These are phyloP conservation scores for Thomomys bottae DNA, from an alignment of 2,113 vertebrate genomes.

Conservation along the genomic window DNA sequence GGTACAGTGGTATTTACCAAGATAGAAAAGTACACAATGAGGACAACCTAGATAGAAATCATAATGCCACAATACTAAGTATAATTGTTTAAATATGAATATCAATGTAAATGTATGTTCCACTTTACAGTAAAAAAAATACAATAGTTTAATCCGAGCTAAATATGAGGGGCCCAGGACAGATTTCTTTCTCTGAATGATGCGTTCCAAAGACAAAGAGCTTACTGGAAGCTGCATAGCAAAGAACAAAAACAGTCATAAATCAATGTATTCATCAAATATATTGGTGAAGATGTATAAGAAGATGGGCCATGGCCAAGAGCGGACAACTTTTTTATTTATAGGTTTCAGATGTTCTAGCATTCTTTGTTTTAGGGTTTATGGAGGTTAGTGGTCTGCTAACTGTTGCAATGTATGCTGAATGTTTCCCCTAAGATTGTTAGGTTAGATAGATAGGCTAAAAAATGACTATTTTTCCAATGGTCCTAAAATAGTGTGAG, in stretches of 20 bases:
- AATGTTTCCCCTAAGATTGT: background rate
- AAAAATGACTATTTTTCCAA: background rate
- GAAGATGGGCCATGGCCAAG: too few relatives aligned
- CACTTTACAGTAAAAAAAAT: background rate
- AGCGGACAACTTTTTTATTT: background rate
- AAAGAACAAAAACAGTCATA: background rate
- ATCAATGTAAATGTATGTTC: background rate
- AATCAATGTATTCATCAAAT: background rate
- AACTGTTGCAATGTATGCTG: background rate
- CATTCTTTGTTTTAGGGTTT: background rate
- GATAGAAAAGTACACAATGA: background rate
- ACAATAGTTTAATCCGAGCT: background rate
- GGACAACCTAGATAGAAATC: background rate
- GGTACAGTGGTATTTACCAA: background rate
- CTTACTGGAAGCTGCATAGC: background rate
- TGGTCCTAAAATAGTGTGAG: background rate
- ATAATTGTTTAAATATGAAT: background rate
- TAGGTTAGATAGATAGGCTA: background rate
- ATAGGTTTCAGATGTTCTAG: background rate
- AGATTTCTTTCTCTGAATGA: background rate
- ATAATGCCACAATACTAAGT: too few relatives aligned
- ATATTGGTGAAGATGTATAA: background rate
- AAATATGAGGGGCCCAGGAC: background rate
- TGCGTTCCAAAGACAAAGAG: background rate
- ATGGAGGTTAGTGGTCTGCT: background rate